These are phyloP conservation scores for Bovichtus diacanthus DNA, from an alignment of 2,797 vertebrate species.

Conservation along the genomic window DNA sequence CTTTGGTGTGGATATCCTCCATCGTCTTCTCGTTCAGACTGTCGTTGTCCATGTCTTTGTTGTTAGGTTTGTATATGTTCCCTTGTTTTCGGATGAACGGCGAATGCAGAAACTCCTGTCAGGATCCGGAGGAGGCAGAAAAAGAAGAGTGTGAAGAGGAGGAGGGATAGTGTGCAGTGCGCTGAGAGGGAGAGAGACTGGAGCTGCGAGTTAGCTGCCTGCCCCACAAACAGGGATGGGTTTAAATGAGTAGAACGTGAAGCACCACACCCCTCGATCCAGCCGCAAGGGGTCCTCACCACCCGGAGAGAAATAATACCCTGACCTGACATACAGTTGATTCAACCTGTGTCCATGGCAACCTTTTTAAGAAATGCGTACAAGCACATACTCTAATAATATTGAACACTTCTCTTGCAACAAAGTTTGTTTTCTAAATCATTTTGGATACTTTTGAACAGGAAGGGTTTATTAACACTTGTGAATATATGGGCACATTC, in stretches of 20 bases:
- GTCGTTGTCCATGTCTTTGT: constrained; percentile 97
- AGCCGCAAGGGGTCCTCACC: constrained; percentile 88
- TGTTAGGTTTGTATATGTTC: constrained; percentile 99
- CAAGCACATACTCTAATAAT: constrained; percentile 28
- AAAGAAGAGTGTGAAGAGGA: constrained; percentile 51
- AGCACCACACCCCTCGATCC: constrained; percentile 89
- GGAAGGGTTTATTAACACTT: fast-evolving
- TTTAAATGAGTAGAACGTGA: constrained; percentile 81
- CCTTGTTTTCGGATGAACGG: constrained; percentile 96
- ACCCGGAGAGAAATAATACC: constrained; percentile 43
- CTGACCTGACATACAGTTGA: background rate
- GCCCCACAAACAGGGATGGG: constrained; percentile 83
- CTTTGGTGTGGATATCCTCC: constrained; percentile 95
- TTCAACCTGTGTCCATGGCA: constrained; percentile 16
- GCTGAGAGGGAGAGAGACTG: constrained; percentile 55
- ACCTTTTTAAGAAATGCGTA: constrained; percentile 20
- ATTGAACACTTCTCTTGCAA: fast-evolving
- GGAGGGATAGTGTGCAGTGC: constrained; percentile 55
- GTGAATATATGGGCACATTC: background rate
- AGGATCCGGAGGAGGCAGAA: constrained; percentile 56
- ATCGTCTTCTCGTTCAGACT: constrained; percentile 91
- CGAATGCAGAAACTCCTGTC: constrained; percentile 92
- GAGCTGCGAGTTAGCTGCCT: constrained; percentile 74
- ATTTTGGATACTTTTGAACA: background rate
- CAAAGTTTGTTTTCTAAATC: fast-evolving